Percentiles rank a stretch among this genome's conserved stretches.
Evolutionary conservation across 1,140 invertebrate genomes (phyloP).

Genomic region (Procambarus virginalis): DNA sequence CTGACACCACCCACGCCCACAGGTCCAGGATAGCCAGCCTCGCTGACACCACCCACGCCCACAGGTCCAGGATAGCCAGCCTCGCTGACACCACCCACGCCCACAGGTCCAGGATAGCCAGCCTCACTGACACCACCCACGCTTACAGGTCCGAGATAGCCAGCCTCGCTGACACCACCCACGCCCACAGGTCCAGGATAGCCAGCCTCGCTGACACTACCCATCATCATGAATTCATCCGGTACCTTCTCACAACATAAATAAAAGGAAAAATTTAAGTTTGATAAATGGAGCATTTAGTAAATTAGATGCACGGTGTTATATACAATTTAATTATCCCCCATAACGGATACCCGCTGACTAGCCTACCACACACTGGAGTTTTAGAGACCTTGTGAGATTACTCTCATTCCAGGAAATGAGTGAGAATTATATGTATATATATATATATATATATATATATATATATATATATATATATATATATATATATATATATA

Average conservation of each 20-base stretch:
- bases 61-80: background rate
- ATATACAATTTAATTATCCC: slow-evolving; percentile 19
- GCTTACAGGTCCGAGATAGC: background rate
- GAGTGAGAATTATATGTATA: background rate
- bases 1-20: background rate
- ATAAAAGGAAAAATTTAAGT: slow-evolving; percentile 23
- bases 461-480: background rate
- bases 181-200: background rate
- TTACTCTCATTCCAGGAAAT: background rate
- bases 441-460: background rate
- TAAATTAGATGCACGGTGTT: slow-evolving; percentile 25
- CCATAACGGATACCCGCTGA: background rate
- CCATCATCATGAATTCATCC: background rate
- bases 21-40: background rate
- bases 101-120: background rate
- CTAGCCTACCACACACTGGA: background rate
- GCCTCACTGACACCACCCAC: background rate
- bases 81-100: background rate
- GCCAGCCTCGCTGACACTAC: no score
- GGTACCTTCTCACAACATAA: background rate
- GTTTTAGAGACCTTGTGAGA: background rate
- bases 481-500: background rate
- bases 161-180: background rate
- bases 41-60: background rate
- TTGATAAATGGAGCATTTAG: slow-evolving; percentile 35